phyloP scores from a whole-genome alignment of 2,888 invertebrate species.

The Drosophila kokeensis region DNA sequence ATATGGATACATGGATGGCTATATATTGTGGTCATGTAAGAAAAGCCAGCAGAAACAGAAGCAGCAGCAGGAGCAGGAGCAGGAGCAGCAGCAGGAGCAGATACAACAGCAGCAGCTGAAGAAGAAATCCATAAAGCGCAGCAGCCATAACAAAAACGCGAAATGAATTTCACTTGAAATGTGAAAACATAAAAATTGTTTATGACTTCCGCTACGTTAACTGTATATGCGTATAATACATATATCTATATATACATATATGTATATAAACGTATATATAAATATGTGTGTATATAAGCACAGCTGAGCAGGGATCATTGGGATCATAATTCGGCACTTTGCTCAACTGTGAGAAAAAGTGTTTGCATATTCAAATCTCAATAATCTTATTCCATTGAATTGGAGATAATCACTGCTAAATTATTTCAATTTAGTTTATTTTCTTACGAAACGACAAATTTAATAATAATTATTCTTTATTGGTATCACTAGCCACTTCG shows the following conservation, averaged over 20 bases:
- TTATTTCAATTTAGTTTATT: background rate
- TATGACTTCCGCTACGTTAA: slow-evolving; percentile 76
- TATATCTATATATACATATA: background rate
- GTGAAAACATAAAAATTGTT: slow-evolving; percentile 80
- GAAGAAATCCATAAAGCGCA: slow-evolving; percentile 73
- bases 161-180: slow-evolving; percentile 80
- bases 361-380: background rate
- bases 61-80: slow-evolving; percentile 37
- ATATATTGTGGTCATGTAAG: slow-evolving; percentile 65
- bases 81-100: slow-evolving; percentile 34
- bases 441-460: background rate
- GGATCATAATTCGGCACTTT: background rate
- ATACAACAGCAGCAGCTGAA: slow-evolving; percentile 29
- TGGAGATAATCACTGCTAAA: background rate
- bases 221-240: slow-evolving; percentile 21
- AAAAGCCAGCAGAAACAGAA: slow-evolving; percentile 33
- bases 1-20: slow-evolving; percentile 46
- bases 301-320: slow-evolving; percentile 14
- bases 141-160: slow-evolving; percentile 80
- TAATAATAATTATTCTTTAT: background rate
- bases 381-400: background rate
- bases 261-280: background rate
- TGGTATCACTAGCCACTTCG: background rate
- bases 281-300: background rate
- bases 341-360: background rate